Conservation (phyloP, 2,888 invertebrate genomes). For the Drosophila borborema region DNA sequence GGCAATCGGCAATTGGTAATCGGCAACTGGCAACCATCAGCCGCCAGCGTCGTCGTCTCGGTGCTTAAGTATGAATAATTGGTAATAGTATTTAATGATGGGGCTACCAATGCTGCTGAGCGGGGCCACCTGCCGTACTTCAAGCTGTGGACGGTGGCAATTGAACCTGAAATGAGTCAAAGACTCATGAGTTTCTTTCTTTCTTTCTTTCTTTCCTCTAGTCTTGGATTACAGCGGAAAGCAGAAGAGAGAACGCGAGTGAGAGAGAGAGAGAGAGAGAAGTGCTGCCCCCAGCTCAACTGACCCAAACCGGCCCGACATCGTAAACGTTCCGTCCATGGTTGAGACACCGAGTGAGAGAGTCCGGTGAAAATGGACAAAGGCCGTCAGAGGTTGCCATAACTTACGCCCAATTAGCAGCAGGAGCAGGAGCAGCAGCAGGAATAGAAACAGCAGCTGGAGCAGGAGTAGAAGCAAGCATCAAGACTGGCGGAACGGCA, state of each 20-base stretch:
- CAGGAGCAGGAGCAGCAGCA: constrained; percentile 27
- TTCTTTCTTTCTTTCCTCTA: constrained; percentile 1
- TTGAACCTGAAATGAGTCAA: constrained; percentile 49
- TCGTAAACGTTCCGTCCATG: constrained; percentile 69
- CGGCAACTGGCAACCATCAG: constrained; percentile 26
- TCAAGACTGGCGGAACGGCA: constrained; percentile 43
- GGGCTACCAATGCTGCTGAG: constrained; percentile 48
- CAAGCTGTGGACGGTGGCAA: constrained; percentile 51
- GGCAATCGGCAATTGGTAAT: constrained; percentile 27
- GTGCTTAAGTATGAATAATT: constrained; percentile 82
- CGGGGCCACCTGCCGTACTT: constrained; percentile 66
- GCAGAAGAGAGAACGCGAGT: neutral
- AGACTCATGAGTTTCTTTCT: constrained; percentile 30
- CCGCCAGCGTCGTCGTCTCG: constrained; percentile 63
- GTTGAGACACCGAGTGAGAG: constrained; percentile 42
- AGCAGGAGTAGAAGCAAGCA: neutral
- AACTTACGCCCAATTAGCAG: constrained; percentile 77
- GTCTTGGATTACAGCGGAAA: constrained; percentile 21
- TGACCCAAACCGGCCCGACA: constrained; percentile 4
- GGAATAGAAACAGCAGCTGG: constrained; percentile 11
- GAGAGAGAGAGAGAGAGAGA: neutral
- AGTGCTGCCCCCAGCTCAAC: constrained; percentile 1
- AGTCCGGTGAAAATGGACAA: constrained; percentile 78
- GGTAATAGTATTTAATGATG: constrained; percentile 81
- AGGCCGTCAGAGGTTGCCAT: constrained; percentile 75